Percentiles rank a stretch among this genome's conserved stretches.
Conservation (phyloP, 2,113 vertebrate species). For the Mus pahari region DNA sequence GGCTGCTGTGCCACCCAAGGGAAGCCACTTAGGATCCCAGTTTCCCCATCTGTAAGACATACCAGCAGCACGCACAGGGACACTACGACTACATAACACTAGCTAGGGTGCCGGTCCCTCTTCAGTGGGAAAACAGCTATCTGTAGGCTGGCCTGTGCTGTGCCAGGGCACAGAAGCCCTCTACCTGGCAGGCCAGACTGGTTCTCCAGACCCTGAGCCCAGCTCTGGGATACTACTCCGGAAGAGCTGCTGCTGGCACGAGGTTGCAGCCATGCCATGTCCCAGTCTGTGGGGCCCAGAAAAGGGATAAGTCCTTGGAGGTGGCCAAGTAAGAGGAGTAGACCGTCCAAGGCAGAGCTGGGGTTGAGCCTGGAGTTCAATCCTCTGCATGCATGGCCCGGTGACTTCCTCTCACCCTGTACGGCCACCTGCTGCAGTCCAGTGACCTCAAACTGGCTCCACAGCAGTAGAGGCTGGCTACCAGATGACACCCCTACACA, state of each 20-base stretch:
- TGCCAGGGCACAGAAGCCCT: not conserved
- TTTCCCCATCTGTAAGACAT: not conserved
- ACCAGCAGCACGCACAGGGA: fast-evolving
- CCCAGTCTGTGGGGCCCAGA: not conserved
- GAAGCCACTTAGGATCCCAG: not conserved
- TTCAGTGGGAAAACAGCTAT: not conserved
- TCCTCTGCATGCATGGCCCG: not conserved
- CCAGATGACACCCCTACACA: no score
- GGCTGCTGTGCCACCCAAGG: not conserved
- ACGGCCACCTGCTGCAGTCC: not conserved
- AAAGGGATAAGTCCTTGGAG: not conserved
- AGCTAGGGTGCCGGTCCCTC: not conserved
- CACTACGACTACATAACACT: not conserved
- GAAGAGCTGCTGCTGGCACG: not conserved
- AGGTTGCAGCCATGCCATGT: not conserved
- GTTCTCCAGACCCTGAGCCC: not conserved
- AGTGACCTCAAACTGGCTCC: not conserved
- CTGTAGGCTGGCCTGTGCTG: not conserved
- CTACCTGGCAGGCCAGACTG: not conserved
- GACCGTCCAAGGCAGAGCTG: not conserved
- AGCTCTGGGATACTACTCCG: not conserved
- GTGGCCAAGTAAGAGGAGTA: not conserved
- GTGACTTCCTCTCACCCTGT: not conserved
- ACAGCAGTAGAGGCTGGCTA: not conserved
- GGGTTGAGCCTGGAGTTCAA: not conserved